Conservation (phyloP, 1,140 invertebrate genomes). For the Colletes gigas region DNA sequence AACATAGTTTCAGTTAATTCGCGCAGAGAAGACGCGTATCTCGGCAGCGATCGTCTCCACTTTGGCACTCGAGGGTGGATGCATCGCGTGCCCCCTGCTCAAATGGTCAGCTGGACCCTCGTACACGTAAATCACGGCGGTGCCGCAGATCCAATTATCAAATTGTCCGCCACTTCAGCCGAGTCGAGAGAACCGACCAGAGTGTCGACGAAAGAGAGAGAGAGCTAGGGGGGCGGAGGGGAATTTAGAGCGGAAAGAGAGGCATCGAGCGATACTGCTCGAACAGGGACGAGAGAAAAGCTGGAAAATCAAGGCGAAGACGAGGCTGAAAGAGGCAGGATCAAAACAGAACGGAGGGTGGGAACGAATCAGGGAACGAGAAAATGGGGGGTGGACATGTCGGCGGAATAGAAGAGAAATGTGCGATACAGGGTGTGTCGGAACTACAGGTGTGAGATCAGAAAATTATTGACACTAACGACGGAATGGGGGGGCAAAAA, state of each 20-base stretch:
- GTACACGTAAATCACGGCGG: constrained; percentile 72
- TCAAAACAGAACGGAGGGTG: neutral
- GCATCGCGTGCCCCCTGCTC: constrained; percentile 43
- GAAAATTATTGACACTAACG: too few species aligned
- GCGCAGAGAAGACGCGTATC: constrained; percentile 48
- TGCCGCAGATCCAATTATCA: constrained; percentile 77
- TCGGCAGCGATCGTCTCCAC: constrained; percentile 50
- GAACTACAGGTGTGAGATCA: neutral
- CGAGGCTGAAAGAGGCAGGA: neutral
- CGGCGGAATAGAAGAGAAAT: neutral
- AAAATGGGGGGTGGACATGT: neutral
- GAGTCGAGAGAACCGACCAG: constrained; percentile 37
- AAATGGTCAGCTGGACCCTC: constrained; percentile 71
- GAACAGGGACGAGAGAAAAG: constrained; percentile 20
- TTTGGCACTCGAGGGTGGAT: constrained; percentile 43
- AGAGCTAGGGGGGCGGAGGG: neutral
- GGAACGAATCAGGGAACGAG: neutral
- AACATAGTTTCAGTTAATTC: constrained; percentile 69
- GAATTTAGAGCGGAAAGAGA: constrained; percentile 14
- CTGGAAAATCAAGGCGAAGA: constrained; percentile 32
- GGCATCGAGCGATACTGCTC: constrained; percentile 26
- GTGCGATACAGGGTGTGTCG: neutral
- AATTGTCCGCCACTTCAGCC: constrained; percentile 73
- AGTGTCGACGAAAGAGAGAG: constrained; percentile 21
- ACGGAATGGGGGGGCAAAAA: too few species aligned